Percentiles rank a stretch among this genome's conserved stretches.
Evolutionary conservation across 1,140 invertebrate species (phyloP).

Genomic region (Helicoverpa zea): DNA sequence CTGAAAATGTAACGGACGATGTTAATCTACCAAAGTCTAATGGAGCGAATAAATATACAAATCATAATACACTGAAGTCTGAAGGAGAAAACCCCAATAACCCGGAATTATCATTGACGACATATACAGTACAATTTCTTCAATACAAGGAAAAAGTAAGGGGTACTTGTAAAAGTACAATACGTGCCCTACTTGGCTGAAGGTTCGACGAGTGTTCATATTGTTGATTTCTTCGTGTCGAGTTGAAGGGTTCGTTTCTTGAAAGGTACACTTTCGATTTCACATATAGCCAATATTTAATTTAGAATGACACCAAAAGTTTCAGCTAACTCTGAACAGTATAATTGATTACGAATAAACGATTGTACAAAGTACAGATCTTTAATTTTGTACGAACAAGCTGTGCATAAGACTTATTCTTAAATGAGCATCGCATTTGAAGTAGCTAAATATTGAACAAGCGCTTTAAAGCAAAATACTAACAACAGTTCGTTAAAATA

Average conservation of each 20-base stretch:
- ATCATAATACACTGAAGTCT: conserved; percentile 18
- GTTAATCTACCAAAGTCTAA: background rate
- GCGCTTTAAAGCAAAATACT: conserved; percentile 32
- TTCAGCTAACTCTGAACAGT: too few species aligned
- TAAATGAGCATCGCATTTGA: conserved; percentile 3
- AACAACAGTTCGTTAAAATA: conserved; percentile 62
- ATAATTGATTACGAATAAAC: too few species aligned
- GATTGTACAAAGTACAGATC: too few species aligned
- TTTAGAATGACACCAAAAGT: background rate
- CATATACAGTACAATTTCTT: conserved; percentile 43
- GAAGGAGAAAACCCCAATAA: conserved; percentile 39
- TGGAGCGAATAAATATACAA: conserved; percentile 32
- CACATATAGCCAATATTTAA: conserved; percentile 26
- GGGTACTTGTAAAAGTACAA: conserved; percentile 50
- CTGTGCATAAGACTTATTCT: too few species aligned
- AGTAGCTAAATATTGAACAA: conserved; percentile 31
- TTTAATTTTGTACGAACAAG: too few species aligned
- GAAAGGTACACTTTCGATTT: conserved; percentile 36
- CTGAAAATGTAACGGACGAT: background rate
- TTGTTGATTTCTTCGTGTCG: conserved; percentile 48
- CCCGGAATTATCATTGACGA: conserved; percentile 44
- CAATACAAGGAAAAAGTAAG: conserved; percentile 45
- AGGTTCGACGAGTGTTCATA: conserved; percentile 48
- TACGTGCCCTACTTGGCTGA: conserved; percentile 45
- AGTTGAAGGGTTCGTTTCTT: conserved; percentile 25